Conservation (phyloP, 2,888 invertebrate species). For the Aelia acuminata region DNA sequence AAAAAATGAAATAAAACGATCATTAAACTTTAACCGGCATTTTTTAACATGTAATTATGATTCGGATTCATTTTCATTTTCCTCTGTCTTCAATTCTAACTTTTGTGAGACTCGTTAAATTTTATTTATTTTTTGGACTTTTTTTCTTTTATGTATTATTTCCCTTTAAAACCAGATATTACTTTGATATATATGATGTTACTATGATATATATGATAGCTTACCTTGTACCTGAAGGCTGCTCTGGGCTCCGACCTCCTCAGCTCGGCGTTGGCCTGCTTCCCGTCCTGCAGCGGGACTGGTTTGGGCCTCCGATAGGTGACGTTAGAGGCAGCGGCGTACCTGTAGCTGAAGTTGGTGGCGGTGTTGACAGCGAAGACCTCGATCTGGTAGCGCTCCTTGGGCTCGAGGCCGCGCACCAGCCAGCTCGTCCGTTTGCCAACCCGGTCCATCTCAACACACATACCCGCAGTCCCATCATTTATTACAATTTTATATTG, state of each 20-base stretch:
- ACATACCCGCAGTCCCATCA: slow-evolving; percentile 40
- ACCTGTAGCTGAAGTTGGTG: slow-evolving; percentile 72
- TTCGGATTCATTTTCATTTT: no score
- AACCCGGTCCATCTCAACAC: slow-evolving; percentile 61
- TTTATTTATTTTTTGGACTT: no score
- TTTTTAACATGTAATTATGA: no score
- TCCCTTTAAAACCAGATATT: no score
- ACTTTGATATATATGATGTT: no score
- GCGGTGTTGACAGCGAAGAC: slow-evolving; percentile 73
- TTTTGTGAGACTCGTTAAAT: no score
- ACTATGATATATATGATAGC: no score
- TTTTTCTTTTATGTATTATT: no score
- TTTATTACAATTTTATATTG: slow-evolving; percentile 46
- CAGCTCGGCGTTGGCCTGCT: slow-evolving; percentile 71
- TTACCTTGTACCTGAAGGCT: slow-evolving; percentile 74
- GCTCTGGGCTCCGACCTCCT: slow-evolving; percentile 72
- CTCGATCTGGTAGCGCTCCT: slow-evolving; percentile 72
- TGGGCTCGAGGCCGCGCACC: slow-evolving; percentile 70
- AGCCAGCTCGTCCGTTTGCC: slow-evolving; percentile 60
- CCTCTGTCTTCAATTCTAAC: no score
- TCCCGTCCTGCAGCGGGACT: slow-evolving; percentile 71
- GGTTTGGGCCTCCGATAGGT: slow-evolving; percentile 69
- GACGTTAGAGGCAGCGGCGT: slow-evolving; percentile 70
- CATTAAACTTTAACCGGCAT: no score
- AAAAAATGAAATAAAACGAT: no score